These are phyloP conservation scores for Gortyna flavago DNA, from an alignment of 2,888 invertebrate genomes.

Conservation along the genomic window DNA sequence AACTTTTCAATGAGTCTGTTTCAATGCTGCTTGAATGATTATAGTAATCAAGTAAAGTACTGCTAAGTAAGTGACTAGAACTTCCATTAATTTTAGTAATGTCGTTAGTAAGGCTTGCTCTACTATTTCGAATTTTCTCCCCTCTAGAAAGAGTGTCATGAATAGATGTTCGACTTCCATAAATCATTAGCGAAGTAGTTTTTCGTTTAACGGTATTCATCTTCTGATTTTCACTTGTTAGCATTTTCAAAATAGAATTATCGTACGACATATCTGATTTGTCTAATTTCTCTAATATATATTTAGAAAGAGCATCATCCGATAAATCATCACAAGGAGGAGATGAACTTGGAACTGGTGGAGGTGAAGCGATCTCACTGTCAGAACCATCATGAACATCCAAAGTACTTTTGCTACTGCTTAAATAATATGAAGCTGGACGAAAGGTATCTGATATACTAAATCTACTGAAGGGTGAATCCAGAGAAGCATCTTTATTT, in stretches of 20 bases:
- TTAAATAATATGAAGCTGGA: constrained; percentile 96
- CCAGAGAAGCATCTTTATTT: constrained; percentile 93
- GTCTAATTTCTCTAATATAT: constrained; percentile 88
- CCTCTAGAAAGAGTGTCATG: constrained; percentile 88
- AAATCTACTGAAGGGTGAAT: constrained; percentile 92
- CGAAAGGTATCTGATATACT: constrained; percentile 96
- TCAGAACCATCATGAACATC: constrained; percentile 95
- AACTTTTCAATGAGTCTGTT: constrained; percentile 85
- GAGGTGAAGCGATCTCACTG: constrained; percentile 94
- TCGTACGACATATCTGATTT: constrained; percentile 86
- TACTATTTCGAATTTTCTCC: constrained; percentile 86
- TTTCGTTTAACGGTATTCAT: constrained; percentile 86
- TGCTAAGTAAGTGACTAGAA: constrained; percentile 75
- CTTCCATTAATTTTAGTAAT: constrained; percentile 77
- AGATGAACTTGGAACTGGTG: constrained; percentile 94
- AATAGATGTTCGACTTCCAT: constrained; percentile 87
- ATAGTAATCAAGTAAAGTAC: constrained; percentile 80
- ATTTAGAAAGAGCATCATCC: constrained; percentile 89
- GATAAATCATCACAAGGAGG: constrained; percentile 93
- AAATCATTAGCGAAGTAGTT: constrained; percentile 88
- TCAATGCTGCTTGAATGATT: constrained; percentile 82
- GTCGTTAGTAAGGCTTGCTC: constrained; percentile 84
- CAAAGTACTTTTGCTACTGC: constrained; percentile 91
- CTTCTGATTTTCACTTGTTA: constrained; percentile 85
- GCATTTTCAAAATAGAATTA: constrained; percentile 87